Percentiles rank a stretch among this genome's conserved stretches.
Conservation (phyloP, 2,797 vertebrate species). For the Molossus molossus region DNA sequence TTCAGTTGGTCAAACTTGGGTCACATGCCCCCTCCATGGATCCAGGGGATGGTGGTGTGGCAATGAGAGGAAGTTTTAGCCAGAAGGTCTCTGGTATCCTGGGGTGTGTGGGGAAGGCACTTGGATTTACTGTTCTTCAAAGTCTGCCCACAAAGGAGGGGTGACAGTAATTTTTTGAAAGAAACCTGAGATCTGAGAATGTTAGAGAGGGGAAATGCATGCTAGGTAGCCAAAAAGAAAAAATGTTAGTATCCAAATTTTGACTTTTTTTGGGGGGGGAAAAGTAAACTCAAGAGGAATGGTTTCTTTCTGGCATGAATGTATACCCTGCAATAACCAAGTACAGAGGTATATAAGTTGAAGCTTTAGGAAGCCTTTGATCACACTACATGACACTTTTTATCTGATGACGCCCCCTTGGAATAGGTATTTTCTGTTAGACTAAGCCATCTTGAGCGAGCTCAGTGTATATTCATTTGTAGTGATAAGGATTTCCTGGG, state of each 20-base stretch:
- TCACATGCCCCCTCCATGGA: background rate
- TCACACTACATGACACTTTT: background rate
- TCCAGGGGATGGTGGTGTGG: background rate
- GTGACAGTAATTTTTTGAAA: background rate
- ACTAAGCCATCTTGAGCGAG: background rate
- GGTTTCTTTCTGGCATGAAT: background rate
- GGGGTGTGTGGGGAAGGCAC: no score
- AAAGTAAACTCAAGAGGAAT: background rate
- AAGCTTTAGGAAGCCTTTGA: background rate
- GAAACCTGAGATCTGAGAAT: background rate
- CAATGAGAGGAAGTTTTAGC: background rate
- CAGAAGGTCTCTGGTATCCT: background rate
- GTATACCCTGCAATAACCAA: background rate
- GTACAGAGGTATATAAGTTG: background rate
- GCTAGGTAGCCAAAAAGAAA: background rate
- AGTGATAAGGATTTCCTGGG: slow-evolving; percentile 23
- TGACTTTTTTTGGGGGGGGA: background rate
- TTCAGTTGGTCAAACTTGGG: background rate
- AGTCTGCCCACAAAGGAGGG: background rate
- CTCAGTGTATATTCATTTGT: background rate
- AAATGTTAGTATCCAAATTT: background rate
- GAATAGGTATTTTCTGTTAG: background rate
- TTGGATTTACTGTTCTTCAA: slow-evolving; percentile 7
- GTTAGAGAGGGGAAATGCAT: background rate
- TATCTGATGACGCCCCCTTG: background rate